Base-by-base conservation (phyloP, 2,797 vertebrate genomes). In the Taeniopygia guttata region DNA sequence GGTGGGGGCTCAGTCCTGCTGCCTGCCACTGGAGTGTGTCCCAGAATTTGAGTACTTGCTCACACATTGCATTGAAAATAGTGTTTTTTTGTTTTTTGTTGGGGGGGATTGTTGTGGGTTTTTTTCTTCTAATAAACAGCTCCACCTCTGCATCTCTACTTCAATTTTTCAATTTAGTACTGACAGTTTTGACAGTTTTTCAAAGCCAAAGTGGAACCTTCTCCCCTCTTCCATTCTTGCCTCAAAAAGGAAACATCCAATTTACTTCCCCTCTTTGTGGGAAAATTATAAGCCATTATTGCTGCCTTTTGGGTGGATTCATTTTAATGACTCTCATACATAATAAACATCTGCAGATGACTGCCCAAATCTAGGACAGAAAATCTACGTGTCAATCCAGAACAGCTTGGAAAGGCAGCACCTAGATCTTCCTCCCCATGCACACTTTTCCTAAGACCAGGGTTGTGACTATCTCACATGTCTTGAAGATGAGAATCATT, bases 171-270 rank as follows among this genome's bases (percentile, higher is more conserved):
- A 43, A 7, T 73, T 93, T 75, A 88, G 32, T 48, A 32, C 21
- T 90, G 72, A 81, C 42, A 74, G n/a, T 62, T 80, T 43, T 75
- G 74, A 70, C 45, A 82, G 10, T 70, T 92, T 90, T 90, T 87
- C 46, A 64, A 75, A 90, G 73, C n/a, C 19, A 8, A 58, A 70
- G 45, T 82, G 69, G 45, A 73, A 62, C 20, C 20, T 68, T 54
- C 43, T 52, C 9, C 29, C 6, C 23, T 2, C 13, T 90, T 62
- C 46, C 32, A 81, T 92, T 63, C 18, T 38, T 66, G 36, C 30
- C 48, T 90, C 69, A 48, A 63, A 43, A n/a, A 70, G 68, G 23
- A 54, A 54, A 56, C 36, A 67, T 62, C 60, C 38, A 6, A 6
- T 30, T 64, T 62, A 58, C n/a, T 55, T 13, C 5, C 16, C 19